Conservation (phyloP, 64 coral and sea anemone species). For the Pocillopora verrucosa region DNA sequence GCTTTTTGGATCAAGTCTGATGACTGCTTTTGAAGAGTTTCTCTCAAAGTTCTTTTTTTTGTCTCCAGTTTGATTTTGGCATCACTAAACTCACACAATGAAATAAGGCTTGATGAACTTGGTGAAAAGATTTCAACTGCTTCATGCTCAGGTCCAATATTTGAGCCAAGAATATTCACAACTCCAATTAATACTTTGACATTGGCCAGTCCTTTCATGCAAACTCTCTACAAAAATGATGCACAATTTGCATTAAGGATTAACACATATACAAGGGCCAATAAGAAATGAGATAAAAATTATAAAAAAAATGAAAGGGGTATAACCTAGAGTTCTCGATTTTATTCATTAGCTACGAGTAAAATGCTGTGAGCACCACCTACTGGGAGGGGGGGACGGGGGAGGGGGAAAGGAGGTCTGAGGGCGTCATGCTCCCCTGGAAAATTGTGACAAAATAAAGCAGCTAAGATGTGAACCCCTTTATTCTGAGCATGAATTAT, state of each 20-base stretch:
- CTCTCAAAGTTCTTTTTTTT: not conserved
- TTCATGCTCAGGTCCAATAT: slow-evolving; percentile 7
- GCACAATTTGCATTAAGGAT: not conserved
- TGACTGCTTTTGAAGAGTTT: not conserved
- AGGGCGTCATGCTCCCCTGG: no score
- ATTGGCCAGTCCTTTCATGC: slow-evolving; percentile 14
- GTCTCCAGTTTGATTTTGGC: not conserved
- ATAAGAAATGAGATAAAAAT: no score
- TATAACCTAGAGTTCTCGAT: no score
- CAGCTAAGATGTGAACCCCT: no score
- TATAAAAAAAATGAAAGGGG: no score
- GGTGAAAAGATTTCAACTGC: slow-evolving; percentile 38
- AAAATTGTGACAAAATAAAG: no score
- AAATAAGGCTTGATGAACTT: slow-evolving; percentile 29
- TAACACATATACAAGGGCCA: not conserved
- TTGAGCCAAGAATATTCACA: not conserved
- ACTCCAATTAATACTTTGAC: slow-evolving; percentile 1
- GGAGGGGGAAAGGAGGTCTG: no score
- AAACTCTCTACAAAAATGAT: slow-evolving; percentile 7
- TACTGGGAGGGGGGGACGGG: no score
- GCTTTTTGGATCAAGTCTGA: not conserved
- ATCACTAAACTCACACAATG: slow-evolving; percentile 25
- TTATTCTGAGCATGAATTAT: no score
- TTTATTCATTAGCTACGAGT: no score
- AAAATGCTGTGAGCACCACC: no score